Base-by-base conservation (phyloP, 2,113 vertebrate species). In the Nothobranchius furzeri region DNA sequence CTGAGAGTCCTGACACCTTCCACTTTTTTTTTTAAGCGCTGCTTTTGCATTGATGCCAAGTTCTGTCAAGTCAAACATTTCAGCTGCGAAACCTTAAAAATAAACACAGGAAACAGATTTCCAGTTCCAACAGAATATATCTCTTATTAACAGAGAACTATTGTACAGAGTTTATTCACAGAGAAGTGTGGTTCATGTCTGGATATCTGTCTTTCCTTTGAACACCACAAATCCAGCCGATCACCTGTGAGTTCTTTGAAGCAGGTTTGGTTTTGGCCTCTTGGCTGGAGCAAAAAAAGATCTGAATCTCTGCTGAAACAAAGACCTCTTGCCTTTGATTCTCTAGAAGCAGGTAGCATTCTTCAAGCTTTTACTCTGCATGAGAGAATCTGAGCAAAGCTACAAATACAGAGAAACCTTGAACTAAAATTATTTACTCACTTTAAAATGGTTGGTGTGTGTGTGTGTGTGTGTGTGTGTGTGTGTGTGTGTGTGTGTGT, bases 201-300 rank as follows among this genome's bases (percentile, higher is more conserved):
- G 59, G 53, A 48, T 45, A 48, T 56, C 52, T 20, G 35, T 20
- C 9, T 60, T 45, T 47, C 40, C 48, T 72, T 72, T 72, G 61
- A 72, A 72, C 48, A 40, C 14, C 48, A 40, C 14, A 50, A 30
- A 53, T 55, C 40, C 6, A 60, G 58, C 69, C 46, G 8, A 43
- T 42, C 17, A 64, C 60, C 68, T 25, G 3, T 17, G 49, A 37
- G 49, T 40, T 24, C 25, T 73, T 60, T 5, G 3, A 17, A 55
- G n/a, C 64, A 17, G 25, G 17, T 17, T 59, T 24, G 4, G 61
- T 54, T 65, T 20, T 49, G 40, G 50, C 49, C 37, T 15, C 15
- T 40, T 43, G 30, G 12, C 15, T 10, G 7, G 11, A 53, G 51
- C 30, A 30, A 30, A 30, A 20, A 11, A 36, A 47, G 45, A 36